These are phyloP conservation scores for Pseudocheirus occidentalis DNA, from an alignment of 2,797 vertebrate species.

Conservation along the genomic window DNA sequence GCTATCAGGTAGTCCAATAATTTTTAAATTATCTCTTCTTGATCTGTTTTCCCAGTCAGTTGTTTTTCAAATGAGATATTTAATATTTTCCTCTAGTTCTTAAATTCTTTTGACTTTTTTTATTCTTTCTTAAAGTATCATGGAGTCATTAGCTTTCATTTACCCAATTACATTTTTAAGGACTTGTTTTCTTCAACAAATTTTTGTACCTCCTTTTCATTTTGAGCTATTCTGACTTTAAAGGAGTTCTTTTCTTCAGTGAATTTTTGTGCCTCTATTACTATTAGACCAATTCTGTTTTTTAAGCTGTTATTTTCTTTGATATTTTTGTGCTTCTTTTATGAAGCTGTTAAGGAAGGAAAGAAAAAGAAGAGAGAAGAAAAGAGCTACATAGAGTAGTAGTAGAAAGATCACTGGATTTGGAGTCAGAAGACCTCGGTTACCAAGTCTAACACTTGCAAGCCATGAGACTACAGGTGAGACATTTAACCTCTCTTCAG, in stretches of 20 bases:
- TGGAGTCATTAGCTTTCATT: not conserved
- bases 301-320: not conserved
- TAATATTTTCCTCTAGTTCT: not conserved
- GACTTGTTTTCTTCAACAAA: not conserved
- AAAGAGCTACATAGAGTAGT: not conserved
- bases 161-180: not conserved
- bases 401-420: not conserved
- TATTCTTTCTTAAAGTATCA: not conserved
- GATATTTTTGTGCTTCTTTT: not conserved
- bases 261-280: not conserved
- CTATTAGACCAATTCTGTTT: not conserved
- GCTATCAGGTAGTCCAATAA: not conserved
- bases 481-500: not conserved
- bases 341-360: not conserved
- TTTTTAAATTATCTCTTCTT: not conserved
- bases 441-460: not conserved
- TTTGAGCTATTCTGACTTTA: not conserved
- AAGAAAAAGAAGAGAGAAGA: too few relatives aligned
- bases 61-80: not conserved
- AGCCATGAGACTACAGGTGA: not conserved
- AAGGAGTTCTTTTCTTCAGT: not conserved
- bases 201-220: not conserved
- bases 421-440: not conserved
- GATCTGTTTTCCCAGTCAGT: not conserved
- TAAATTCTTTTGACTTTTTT: not conserved